Evolutionary conservation across 2,888 invertebrate genomes (phyloP).

Genomic region (Mycogona germanica): DNA sequence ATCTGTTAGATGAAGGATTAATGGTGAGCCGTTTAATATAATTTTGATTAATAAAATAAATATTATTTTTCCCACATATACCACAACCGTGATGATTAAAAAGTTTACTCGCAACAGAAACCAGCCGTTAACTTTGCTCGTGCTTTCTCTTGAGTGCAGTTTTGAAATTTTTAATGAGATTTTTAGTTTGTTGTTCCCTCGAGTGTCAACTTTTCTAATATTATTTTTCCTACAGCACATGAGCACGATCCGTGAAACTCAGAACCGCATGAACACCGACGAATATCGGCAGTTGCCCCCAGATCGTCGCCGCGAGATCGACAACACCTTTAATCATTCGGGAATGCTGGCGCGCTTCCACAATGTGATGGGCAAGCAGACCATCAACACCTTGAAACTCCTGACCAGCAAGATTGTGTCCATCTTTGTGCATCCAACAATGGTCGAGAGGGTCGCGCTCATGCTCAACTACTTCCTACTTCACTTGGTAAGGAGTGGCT

Average conservation of each 20-base stretch:
- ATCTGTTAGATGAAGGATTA: slow-evolving; percentile 76
- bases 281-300: slow-evolving; percentile 57
- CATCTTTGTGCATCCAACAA: slow-evolving; percentile 79
- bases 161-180: too few relatives aligned
- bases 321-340: slow-evolving; percentile 55
- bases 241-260: slow-evolving; percentile 72
- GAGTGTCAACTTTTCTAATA: too few relatives aligned
- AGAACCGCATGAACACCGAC: slow-evolving; percentile 56
- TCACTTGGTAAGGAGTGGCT: slow-evolving; percentile 47
- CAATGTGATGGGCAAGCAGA: slow-evolving; percentile 81
- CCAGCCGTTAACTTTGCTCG: too few relatives aligned
- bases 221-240: slow-evolving; percentile 52
- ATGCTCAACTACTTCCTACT: slow-evolving; percentile 92
- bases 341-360: slow-evolving; percentile 79
- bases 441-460: slow-evolving; percentile 83
- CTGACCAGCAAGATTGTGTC: slow-evolving; percentile 60
- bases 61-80: too few relatives aligned
- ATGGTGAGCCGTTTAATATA: slow-evolving; percentile 25
- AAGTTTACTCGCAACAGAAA: background rate
- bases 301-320: slow-evolving; percentile 61
- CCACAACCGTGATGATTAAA: background rate
- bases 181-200: too few relatives aligned
- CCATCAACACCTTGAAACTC: slow-evolving; percentile 66
- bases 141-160: too few relatives aligned
- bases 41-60: slow-evolving; percentile 1